Evolutionary conservation across 2,888 invertebrate species (phyloP), one percentile per base, ranked within the genome.

Genomic region (Orgyia antiqua): DNA sequence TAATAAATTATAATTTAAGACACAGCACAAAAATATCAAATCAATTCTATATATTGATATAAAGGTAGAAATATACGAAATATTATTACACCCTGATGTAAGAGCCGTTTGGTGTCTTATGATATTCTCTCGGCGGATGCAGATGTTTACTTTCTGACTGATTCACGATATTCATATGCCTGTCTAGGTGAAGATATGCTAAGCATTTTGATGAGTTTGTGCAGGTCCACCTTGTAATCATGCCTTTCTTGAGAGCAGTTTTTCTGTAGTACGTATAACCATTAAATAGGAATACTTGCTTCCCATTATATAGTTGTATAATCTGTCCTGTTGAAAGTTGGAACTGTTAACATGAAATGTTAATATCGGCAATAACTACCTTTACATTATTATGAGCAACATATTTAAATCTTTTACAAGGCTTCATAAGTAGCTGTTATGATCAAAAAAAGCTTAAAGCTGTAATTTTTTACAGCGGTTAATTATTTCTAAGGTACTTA

Each of bases 241-340:
- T 21, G 2, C 47, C 39, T 7, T 36, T 31, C 5, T 41, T 38
- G 2, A 65, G 39, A 8, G 25, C 8, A 28, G 45, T 36, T 27
- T 53, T 54, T 30, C 26, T 61, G 31, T 64, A 65, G 36, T 58
- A 67, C 3, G 65, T 57, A 33, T 49, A 55, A 2, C 61, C 58
- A 12, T 51, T 17, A 13, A 47, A 37, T 12, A 60, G 31, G 13
- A 39, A 58, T 1, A 51, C 25, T 12, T 35, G 30, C 24, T 47
- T 61, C 2, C 59, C 63, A n/a, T 42, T 41, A 19, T 34, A 12
- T n/a, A 55, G 28, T 23, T n/a, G 34, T 8, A 49, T 21, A 24
- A 52, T 15, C 34, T 39, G 2, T 7, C 51, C 51, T 47, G 47
- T 26, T 24, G 13, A 23, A 38, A 24, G 19, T 7, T 9, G 20